Base-by-base conservation (phyloP, 2,888 invertebrate genomes). In the Sceliomorpha sp. region DNA sequence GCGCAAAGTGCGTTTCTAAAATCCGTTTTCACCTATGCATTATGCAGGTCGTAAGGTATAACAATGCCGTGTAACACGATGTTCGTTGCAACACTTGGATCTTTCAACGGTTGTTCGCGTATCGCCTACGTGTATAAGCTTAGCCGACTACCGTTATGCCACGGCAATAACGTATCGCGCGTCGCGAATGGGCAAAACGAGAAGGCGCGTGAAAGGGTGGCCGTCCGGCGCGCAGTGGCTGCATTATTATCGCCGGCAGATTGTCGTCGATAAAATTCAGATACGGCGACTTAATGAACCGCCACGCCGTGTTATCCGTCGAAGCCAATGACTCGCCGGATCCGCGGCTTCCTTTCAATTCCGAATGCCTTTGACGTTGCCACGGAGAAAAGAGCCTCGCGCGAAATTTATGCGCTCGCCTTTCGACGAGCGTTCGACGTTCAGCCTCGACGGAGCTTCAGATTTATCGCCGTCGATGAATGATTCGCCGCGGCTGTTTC, bases 281-380 rank as follows among this genome's bases (percentile, higher is more conserved):
- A 45, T 56, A 70, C 55, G 70, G 70, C 34, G 68, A 67, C 56
- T 64, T 75, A 74, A 75, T 70, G 73, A 76, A 68, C 50, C 47
- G 17, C 70, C 39, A 36, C 53, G 36, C 24, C 56, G 50, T 39
- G 51, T 60, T 39, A 63, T 40, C 58, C 53, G 60, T 59, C 45
- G 40, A 39, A 31, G 53, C 45, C 40, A 32, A 48, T 56, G 66
- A 56, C 47, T 56, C 9, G 51, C n/a, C 39, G 15, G 36, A 32
- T 53, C 34, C 66, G 60, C 64, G 62, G 66, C 62, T 42, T 53
- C 68, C 62, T 69, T 69, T 70, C 63, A 67, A 60, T 60, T 56
- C n/a, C 59, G 40, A 45, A 36, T 44, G 50, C 27, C 64, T 58
- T 71, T 63, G 56, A 56, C 48, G 55, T 45, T 27, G n/a, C n/a